These are phyloP conservation scores for Melanotaenia nigrans DNA, from an alignment of 2,797 vertebrate genomes.

Conservation along the genomic window DNA sequence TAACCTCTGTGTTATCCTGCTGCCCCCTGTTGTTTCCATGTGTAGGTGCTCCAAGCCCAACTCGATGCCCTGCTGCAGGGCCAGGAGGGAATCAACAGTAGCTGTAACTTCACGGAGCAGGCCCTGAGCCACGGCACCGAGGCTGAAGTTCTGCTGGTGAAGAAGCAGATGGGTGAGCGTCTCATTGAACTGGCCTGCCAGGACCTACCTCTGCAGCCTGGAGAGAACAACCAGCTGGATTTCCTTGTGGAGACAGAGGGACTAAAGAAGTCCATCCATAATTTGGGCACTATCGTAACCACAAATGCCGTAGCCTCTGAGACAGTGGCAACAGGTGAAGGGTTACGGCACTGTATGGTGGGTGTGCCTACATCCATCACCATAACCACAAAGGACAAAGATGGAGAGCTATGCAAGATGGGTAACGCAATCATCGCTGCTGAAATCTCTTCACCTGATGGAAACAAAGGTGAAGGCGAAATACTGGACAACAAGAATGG, in stretches of 20 bases:
- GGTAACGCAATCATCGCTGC: slow-evolving; percentile 92
- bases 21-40: slow-evolving; percentile 49
- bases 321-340: slow-evolving; percentile 94
- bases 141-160: slow-evolving; percentile 95
- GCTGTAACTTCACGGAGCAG: slow-evolving; percentile 94
- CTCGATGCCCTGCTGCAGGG: slow-evolving; percentile 91
- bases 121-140: slow-evolving; percentile 93
- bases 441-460: slow-evolving; percentile 88
- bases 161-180: slow-evolving; percentile 97
- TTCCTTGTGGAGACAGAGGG: slow-evolving; percentile 94
- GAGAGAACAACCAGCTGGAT: slow-evolving; percentile 94
- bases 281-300: slow-evolving; percentile 92
- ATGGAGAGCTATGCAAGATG: slow-evolving; percentile 93
- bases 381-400: slow-evolving; percentile 96
- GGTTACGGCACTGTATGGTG: slow-evolving; percentile 90
- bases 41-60: slow-evolving; percentile 93
- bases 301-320: slow-evolving; percentile 94
- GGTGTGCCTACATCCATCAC: slow-evolving; percentile 91
- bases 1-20: slow-evolving; percentile 22
- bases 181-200: slow-evolving; percentile 88
- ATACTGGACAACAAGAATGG: slow-evolving; percentile 97
- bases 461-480: slow-evolving; percentile 86
- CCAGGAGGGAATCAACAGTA: slow-evolving; percentile 94
- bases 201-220: slow-evolving; percentile 91
- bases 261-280: slow-evolving; percentile 96